Percentiles rank a stretch among this genome's conserved stretches.
phyloP scores from a whole-genome alignment of 2,113 vertebrate genomes.

The Engystomops pustulosus region DNA sequence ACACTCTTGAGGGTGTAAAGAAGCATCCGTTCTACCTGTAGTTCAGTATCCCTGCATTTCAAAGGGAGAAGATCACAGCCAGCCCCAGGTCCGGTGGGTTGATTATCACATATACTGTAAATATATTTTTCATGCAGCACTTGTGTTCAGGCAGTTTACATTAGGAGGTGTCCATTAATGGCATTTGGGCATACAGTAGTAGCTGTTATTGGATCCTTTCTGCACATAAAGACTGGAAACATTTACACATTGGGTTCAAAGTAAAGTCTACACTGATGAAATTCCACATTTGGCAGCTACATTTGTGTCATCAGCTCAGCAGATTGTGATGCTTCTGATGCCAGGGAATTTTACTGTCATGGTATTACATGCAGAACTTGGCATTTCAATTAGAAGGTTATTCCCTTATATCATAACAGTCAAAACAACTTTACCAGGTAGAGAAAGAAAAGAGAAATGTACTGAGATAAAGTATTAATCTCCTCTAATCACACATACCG shows the following conservation, averaged over 20 bases:
- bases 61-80: too few relatives aligned
- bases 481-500: not conserved
- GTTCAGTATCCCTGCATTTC: too few relatives aligned
- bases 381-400: slow-evolving; percentile 19
- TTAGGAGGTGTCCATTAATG: too few relatives aligned
- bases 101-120: not conserved
- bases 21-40: too few relatives aligned
- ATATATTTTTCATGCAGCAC: not conserved
- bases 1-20: too few relatives aligned
- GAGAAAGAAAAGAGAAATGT: not conserved
- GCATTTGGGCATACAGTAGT: too few relatives aligned
- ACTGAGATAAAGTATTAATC: not conserved
- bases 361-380: too few relatives aligned
- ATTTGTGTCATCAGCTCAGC: not conserved
- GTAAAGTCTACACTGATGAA: not conserved
- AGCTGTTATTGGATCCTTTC: not conserved
- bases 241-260: not conserved
- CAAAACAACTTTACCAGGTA: slow-evolving; percentile 6
- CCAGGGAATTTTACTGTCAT: not conserved
- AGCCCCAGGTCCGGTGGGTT: not conserved
- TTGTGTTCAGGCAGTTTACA: not conserved
- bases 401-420: slow-evolving; percentile 10
- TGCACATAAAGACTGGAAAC: too few relatives aligned
- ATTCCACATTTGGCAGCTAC: slow-evolving; percentile 5
- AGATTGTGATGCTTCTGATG: not conserved